A percentile compares a stretch with the other conserved stretches of the same genome.
These are phyloP conservation scores for Luffia ferchaultella DNA, from an alignment of 2,888 invertebrate genomes.

Conservation along the genomic window DNA sequence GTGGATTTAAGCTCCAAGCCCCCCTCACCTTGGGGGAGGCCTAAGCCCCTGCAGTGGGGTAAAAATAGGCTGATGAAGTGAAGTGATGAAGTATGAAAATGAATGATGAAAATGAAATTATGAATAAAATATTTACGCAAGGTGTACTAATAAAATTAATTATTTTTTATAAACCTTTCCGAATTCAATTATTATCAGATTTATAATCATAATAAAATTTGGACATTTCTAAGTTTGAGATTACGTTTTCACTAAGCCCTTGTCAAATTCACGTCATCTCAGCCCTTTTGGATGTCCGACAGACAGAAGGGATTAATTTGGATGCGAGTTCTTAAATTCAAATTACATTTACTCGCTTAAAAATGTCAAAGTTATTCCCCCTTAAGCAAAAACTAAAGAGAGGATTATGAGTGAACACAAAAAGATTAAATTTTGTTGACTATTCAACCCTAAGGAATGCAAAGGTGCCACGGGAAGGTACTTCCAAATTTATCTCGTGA, in stretches of 20 bases:
- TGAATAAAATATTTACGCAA: too few species aligned
- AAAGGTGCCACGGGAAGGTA: slow-evolving; percentile 18
- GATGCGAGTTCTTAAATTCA: not conserved
- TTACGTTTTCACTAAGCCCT: not conserved
- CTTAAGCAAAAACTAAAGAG: not conserved
- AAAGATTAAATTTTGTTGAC: slow-evolving; percentile 15
- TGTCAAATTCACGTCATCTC: not conserved
- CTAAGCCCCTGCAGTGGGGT: too few species aligned
- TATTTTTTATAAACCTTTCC: too few species aligned
- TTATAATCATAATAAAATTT: too few species aligned
- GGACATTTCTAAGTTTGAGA: too few species aligned
- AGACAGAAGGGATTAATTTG: not conserved
- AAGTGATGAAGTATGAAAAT: too few species aligned
- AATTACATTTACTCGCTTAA: not conserved
- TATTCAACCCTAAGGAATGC: slow-evolving; percentile 21
- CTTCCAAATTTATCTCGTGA: slow-evolving; percentile 24
- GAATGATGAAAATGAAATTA: too few species aligned
- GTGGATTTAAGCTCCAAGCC: too few species aligned
- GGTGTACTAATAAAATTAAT: too few species aligned
- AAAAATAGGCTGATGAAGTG: too few species aligned
- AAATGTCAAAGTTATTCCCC: not conserved
- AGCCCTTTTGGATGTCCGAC: not conserved
- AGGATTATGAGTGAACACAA: not conserved
- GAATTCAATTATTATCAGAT: too few species aligned
- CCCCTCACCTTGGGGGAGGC: too few species aligned